phyloP scores from a whole-genome alignment of 2,888 invertebrate species.

The Himalopsyche anomala region DNA sequence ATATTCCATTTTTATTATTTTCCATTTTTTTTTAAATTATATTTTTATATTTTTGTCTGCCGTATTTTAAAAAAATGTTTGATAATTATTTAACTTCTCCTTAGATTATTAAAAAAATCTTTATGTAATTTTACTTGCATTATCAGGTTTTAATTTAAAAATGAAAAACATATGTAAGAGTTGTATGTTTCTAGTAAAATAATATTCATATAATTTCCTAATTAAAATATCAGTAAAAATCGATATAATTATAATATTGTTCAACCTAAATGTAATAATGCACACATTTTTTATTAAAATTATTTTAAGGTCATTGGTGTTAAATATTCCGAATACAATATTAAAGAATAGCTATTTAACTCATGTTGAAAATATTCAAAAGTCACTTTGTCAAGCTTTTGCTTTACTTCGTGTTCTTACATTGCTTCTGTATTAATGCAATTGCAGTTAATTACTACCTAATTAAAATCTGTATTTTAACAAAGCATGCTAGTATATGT shows the following conservation, averaged over 20 bases:
- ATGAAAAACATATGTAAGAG: too few species aligned
- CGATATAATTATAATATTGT: not conserved
- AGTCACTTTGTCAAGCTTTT: not conserved
- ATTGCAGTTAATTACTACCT: not conserved
- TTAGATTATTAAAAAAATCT: too few species aligned
- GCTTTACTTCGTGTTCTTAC: not conserved
- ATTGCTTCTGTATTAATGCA: constrained; percentile 12
- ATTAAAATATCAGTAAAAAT: too few species aligned
- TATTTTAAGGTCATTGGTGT: constrained; percentile 12
- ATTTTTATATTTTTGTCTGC: not conserved
- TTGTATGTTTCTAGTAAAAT: too few species aligned
- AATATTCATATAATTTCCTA: too few species aligned
- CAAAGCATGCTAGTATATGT: constrained; percentile 25
- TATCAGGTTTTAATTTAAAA: too few species aligned
- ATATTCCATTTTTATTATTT: not conserved
- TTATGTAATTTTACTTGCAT: too few species aligned
- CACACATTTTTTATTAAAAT: constrained; percentile 14
- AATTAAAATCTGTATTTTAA: not conserved
- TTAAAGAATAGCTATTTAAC: not conserved
- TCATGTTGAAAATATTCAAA: not conserved
- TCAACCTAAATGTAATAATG: not conserved
- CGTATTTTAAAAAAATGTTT: too few species aligned
- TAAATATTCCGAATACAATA: not conserved
- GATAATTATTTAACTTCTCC: too few species aligned
- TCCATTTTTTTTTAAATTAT: not conserved